phyloP scores from a whole-genome alignment of 2,113 vertebrate genomes.

The Rhynchopsitta pachyrhyncha region DNA sequence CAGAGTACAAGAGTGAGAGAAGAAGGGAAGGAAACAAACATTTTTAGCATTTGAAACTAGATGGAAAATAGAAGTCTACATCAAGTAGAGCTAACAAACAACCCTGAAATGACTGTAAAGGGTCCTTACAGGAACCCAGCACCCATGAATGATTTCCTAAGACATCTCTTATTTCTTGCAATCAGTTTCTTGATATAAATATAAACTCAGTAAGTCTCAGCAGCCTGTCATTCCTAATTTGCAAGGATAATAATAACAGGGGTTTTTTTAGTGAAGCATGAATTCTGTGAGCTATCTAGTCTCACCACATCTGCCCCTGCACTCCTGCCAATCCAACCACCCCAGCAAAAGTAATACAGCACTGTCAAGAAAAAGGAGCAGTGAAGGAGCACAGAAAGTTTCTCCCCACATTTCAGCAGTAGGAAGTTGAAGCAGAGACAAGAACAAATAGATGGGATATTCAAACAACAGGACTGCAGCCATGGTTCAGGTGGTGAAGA shows the following conservation, averaged over 20 bases:
- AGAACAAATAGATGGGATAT: background rate
- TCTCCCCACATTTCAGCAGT: background rate
- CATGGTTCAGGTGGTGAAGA: background rate
- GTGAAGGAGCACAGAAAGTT: background rate
- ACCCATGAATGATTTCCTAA: background rate
- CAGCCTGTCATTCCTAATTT: slow-evolving; percentile 53
- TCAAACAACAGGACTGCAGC: background rate
- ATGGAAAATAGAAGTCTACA: background rate
- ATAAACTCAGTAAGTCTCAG: slow-evolving; percentile 26
- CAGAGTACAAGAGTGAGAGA: background rate
- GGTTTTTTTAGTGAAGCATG: background rate
- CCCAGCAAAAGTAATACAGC: background rate
- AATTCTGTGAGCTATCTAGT: slow-evolving; percentile 39
- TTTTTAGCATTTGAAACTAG: background rate
- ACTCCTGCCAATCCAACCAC: slow-evolving; percentile 40
- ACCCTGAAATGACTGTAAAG: background rate
- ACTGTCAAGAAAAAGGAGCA: background rate
- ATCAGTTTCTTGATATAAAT: slow-evolving; percentile 50
- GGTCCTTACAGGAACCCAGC: background rate
- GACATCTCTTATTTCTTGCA: slow-evolving; percentile 19
- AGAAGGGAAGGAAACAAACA: background rate
- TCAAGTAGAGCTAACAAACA: background rate
- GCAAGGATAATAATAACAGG: slow-evolving; percentile 43
- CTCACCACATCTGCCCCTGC: slow-evolving; percentile 50
- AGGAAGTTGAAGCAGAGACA: background rate